phyloP scores from a whole-genome alignment of 2,888 invertebrate genomes.

The Caenorhabditis imperialis region DNA sequence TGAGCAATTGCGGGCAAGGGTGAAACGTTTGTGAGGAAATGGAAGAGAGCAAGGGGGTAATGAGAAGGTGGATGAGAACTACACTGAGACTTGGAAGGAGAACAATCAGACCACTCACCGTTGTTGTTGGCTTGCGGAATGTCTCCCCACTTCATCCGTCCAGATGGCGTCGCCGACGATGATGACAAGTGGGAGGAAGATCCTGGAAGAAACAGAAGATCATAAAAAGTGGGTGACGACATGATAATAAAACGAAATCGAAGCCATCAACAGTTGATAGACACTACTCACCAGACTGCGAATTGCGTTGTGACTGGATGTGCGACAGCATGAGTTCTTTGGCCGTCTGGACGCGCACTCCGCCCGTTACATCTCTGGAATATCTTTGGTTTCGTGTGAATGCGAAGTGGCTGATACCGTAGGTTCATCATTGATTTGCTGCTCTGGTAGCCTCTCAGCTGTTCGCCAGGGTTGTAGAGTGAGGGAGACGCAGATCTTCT shows the following conservation, averaged over 20 bases:
- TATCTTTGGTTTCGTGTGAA: no score
- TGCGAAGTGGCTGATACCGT: no score
- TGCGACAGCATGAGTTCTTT: constrained; percentile 57
- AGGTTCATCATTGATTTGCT: constrained; percentile 64
- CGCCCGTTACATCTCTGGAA: constrained; percentile 49
- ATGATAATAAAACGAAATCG: constrained; percentile 8
- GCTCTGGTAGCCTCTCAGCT: constrained; percentile 37
- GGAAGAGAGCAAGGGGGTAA: neutral
- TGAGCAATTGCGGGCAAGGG: constrained; percentile 15
- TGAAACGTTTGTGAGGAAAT: constrained; percentile 25
- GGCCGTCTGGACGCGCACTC: constrained; percentile 51
- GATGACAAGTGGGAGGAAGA: constrained; percentile 35
- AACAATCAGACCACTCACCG: constrained; percentile 8
- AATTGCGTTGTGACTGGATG: constrained; percentile 48
- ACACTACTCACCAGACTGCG: constrained; percentile 38
- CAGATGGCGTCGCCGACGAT: constrained; percentile 14
- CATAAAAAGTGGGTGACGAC: constrained; percentile 12
- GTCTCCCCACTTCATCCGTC: constrained; percentile 53
- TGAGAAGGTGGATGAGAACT: no score
- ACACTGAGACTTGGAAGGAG: no score
- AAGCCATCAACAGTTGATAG: no score
- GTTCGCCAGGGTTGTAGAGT: constrained; percentile 26
- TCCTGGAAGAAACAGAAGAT: constrained; percentile 28
- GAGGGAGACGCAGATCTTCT: constrained; percentile 54
- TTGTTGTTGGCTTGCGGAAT: constrained; percentile 31